These are phyloP conservation scores for Pelecanus crispus DNA, from an alignment of 2,113 vertebrate species.

Conservation along the genomic window DNA sequence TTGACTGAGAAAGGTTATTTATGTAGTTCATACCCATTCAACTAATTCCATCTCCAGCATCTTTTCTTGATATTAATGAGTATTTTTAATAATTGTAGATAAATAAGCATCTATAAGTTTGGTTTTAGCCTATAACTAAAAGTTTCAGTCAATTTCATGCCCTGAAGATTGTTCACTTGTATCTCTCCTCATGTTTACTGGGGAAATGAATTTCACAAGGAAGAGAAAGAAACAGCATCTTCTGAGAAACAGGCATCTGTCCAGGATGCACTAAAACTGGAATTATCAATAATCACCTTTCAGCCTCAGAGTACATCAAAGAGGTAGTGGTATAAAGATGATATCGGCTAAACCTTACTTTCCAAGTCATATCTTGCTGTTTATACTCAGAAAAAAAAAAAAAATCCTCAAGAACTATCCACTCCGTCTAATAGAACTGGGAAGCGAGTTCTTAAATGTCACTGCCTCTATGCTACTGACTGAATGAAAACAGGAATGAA, in stretches of 20 bases:
- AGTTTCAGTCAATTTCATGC: background rate
- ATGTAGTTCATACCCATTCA: background rate
- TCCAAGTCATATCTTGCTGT: background rate
- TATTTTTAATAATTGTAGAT: background rate
- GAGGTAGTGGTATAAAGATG: background rate
- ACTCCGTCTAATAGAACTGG: background rate
- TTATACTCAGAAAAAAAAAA: background rate
- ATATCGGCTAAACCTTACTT: background rate
- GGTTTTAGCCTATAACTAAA: background rate
- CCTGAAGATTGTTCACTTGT: background rate
- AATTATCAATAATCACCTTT: background rate
- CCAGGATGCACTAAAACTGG: background rate
- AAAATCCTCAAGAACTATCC: background rate
- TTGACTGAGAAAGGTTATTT: background rate
- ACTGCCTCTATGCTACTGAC: background rate
- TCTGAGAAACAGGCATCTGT: background rate
- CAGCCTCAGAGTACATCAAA: background rate
- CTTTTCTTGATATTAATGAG: background rate
- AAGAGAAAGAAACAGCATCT: background rate
- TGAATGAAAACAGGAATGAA: background rate
- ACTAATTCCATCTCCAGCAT: background rate
- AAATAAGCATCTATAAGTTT: background rate
- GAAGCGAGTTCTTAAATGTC: background rate
- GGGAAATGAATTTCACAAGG: accelerated
- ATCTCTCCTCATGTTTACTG: background rate